Evolutionary conservation across 2,113 vertebrate species (phyloP).

Genomic region (Cebidichthys violaceus): DNA sequence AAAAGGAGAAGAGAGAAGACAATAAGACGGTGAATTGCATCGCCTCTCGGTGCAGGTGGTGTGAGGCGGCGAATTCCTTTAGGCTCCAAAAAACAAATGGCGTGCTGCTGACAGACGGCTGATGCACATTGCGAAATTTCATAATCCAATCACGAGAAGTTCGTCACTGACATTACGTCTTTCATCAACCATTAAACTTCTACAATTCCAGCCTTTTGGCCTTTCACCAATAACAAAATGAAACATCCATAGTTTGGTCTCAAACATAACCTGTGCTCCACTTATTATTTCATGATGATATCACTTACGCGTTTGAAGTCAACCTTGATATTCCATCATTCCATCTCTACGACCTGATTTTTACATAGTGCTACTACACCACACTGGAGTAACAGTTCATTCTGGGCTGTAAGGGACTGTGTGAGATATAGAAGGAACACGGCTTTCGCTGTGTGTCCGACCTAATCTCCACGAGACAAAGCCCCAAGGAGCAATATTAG

Average conservation of each 20-base stretch:
- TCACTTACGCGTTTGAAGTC: neutral
- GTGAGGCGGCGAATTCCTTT: neutral
- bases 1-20: slow-evolving; percentile 46
- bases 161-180: neutral
- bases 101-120: neutral
- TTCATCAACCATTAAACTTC: neutral
- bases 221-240: neutral
- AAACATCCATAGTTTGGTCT: neutral
- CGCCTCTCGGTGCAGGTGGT: slow-evolving; percentile 12
- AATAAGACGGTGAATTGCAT: slow-evolving; percentile 42
- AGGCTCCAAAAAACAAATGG: neutral
- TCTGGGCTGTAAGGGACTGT: neutral
- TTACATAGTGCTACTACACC: neutral
- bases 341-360: slow-evolving; percentile 22
- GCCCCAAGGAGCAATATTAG: slow-evolving; percentile 35
- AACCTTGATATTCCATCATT: too few species aligned
- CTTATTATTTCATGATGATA: neutral
- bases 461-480: slow-evolving; percentile 46
- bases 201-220: neutral
- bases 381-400: slow-evolving; percentile 8
- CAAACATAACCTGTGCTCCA: neutral
- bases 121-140: neutral
- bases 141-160: neutral
- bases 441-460: slow-evolving; percentile 29
- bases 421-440: slow-evolving; percentile 35